Evolutionary conservation across 2,113 vertebrate genomes (phyloP).

Genomic region (Lophius piscatorius): DNA sequence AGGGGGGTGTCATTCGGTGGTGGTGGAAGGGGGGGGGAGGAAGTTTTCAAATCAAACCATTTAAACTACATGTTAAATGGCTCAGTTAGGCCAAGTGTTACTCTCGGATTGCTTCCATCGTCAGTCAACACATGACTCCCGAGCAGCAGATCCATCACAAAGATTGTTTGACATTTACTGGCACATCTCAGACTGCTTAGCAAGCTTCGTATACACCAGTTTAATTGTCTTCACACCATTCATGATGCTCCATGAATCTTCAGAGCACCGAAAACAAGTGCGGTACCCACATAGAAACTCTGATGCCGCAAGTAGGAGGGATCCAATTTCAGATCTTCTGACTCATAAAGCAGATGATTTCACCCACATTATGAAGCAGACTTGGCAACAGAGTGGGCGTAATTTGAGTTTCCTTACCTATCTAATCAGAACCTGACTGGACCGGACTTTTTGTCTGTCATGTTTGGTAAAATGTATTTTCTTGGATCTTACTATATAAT

Average conservation of each 20-base stretch:
- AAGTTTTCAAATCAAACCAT: no score
- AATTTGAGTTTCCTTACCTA: not conserved
- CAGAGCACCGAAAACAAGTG: slow-evolving; percentile 9
- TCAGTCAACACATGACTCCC: no score
- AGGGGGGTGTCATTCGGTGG: no score
- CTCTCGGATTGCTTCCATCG: no score
- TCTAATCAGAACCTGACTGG: not conserved
- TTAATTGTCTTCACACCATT: not conserved
- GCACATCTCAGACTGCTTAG: not conserved
- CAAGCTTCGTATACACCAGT: not conserved
- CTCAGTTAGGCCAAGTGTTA: no score
- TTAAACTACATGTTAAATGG: no score
- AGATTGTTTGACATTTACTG: not conserved
- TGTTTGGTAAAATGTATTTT: not conserved
- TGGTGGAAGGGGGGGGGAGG: no score
- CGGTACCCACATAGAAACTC: not conserved
- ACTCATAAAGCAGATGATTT: slow-evolving; percentile 36
- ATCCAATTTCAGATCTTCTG: slow-evolving; percentile 26
- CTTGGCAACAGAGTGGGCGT: not conserved
- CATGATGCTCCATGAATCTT: not conserved
- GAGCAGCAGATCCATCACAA: no score
- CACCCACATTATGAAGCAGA: slow-evolving; percentile 12
- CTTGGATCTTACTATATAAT: no score
- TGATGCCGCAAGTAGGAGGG: slow-evolving; percentile 5
- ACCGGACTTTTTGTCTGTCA: not conserved